Evolutionary conservation across 1,140 invertebrate species (phyloP), one percentile per base, ranked within the genome.

Genomic region (Lycorma delicatula): DNA sequence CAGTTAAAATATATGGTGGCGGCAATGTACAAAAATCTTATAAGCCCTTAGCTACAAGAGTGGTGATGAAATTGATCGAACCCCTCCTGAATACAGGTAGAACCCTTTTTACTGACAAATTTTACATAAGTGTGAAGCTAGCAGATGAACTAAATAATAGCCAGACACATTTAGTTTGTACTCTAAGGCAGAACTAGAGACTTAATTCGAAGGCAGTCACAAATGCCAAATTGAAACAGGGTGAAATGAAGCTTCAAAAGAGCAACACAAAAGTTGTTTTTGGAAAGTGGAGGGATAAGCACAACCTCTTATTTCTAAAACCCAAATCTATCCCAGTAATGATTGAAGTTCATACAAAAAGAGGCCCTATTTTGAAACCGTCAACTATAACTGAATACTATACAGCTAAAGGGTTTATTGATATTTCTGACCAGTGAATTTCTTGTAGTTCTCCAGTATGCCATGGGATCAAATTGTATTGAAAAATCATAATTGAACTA

Each of bases 1-100:
- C 54, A 25, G 60, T 66, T 28, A 68, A 65, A 61, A 60, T 71
- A 25, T 71, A 70, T 46, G 58, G 50, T 27, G 63, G 62, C n/a
- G n/a, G n/a, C n/a, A n/a, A n/a, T 31, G 62, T 60, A 63, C 26
- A 18, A 26, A 54, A 54, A 12, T n/a, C 6, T 51, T 28, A 20
- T 27, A 34, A 46, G 18, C 49, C 34, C 49, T 52, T 62, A 54
- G 54, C 58, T 38, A 48, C 50, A 26, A 58, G 58, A 41, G 59
- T 66, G 29, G 59, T 52, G 29, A 28, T 64, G 16, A 47, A 63
- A 26, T 60, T 67, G 25, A 58, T 49, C 38, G 49, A 64, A 20
- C 47, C 50, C 54, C 56, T 62, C 44, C 59, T 65, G 7, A 26
- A 65, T 52, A 36, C 56, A 60, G 62, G 64, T 38, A 22, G 60